Conservation (phyloP, 1,140 invertebrate species). For the Drosophila watanabei region DNA sequence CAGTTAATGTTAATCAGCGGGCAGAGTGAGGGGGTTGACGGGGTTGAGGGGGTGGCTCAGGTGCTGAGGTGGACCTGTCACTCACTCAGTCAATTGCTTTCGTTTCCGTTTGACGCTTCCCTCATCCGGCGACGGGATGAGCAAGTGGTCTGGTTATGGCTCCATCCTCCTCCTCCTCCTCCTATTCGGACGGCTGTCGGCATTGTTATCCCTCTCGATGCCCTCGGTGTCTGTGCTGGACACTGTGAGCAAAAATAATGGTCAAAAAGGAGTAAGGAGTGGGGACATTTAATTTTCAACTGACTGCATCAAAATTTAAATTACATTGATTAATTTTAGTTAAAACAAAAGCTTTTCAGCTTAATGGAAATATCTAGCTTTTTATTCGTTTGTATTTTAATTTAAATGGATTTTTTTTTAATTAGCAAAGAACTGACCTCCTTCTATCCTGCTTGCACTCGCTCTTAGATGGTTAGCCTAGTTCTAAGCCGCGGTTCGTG, state of each 20-base stretch:
- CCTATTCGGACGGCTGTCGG: conserved; percentile 26
- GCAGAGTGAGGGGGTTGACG: neutral
- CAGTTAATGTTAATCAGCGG: conserved; percentile 53
- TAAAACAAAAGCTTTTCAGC: neutral
- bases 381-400: neutral
- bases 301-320: neutral
- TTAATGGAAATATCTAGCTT: neutral
- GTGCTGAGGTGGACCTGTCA: conserved; percentile 16
- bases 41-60: too few relatives aligned
- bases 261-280: neutral
- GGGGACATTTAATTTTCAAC: neutral
- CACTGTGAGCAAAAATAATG: conserved; percentile 6
- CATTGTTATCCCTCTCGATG: conserved; percentile 61
- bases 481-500: too few relatives aligned
- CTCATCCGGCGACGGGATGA: conserved; percentile 43
- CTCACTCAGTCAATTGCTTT: conserved; percentile 69
- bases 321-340: neutral
- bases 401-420: neutral
- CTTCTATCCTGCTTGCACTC: too few relatives aligned
- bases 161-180: conserved; percentile 3
- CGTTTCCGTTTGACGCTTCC: conserved; percentile 59
- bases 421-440: too few relatives aligned
- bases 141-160: conserved; percentile 39
- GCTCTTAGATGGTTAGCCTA: too few relatives aligned
- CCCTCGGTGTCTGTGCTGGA: neutral